These are phyloP conservation scores for Papilio gigon DNA, from an alignment of 2,888 invertebrate genomes.

Conservation along the genomic window DNA sequence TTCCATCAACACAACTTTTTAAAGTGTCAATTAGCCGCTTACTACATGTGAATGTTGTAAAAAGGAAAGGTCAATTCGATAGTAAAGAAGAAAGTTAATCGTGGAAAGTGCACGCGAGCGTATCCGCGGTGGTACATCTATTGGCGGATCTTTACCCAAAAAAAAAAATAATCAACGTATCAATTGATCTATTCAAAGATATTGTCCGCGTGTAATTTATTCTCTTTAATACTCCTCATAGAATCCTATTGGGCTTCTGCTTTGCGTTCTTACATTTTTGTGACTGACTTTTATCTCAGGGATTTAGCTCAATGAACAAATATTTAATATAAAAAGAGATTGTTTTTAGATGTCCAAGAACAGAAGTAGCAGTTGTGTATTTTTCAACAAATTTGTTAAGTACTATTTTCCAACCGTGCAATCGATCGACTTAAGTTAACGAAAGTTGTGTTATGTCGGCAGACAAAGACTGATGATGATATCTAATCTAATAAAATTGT, in stretches of 20 bases:
- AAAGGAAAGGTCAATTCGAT: slow-evolving; percentile 78
- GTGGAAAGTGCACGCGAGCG: slow-evolving; percentile 77
- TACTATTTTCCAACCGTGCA: background rate
- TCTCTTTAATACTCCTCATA: background rate
- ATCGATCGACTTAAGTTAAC: background rate
- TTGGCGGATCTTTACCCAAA: slow-evolving; percentile 12
- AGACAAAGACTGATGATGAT: too few species aligned
- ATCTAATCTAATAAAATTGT: too few species aligned
- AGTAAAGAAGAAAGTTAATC: slow-evolving; percentile 81
- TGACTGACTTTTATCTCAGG: background rate
- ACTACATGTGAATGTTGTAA: slow-evolving; percentile 66
- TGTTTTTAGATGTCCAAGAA: background rate
- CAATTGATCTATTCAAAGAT: background rate
- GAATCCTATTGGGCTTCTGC: background rate
- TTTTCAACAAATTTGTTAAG: background rate
- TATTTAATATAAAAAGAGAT: background rate
- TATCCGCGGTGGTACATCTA: slow-evolving; percentile 58
- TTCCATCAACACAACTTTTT: slow-evolving; percentile 36
- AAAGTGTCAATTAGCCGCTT: slow-evolving; percentile 63
- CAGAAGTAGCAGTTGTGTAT: background rate
- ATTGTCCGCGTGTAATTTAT: background rate
- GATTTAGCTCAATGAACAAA: background rate
- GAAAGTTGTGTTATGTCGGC: too few species aligned
- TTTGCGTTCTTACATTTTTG: background rate
- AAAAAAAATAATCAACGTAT: background rate